These are phyloP conservation scores for Drosophila anomalata DNA, from an alignment of 2,888 invertebrate species.

Conservation along the genomic window DNA sequence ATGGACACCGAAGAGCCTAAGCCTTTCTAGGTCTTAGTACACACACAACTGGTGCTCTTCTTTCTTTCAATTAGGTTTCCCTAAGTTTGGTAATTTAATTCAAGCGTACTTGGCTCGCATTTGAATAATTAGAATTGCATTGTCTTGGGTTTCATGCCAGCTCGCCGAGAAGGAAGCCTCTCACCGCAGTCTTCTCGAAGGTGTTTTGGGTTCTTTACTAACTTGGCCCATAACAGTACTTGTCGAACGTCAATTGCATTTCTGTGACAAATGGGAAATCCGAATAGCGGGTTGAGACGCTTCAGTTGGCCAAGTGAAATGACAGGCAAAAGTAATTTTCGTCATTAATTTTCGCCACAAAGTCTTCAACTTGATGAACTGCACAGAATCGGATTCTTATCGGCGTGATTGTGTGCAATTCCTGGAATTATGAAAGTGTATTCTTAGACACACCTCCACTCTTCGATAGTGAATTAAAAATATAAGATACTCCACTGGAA, in stretches of 20 bases:
- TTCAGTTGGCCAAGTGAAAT: slow-evolving; percentile 10
- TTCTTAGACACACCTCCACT: slow-evolving; percentile 4
- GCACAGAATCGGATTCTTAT: slow-evolving; percentile 27
- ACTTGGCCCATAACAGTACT: slow-evolving; percentile 60
- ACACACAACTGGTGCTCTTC: slow-evolving; percentile 61
- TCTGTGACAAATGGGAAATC: slow-evolving; percentile 13
- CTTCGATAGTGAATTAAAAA: slow-evolving; percentile 11
- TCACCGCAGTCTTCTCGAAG: slow-evolving; percentile 60
- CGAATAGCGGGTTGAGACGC: background rate
- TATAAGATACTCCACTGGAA: background rate
- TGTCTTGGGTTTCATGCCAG: slow-evolving; percentile 63
- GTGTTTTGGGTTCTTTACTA: slow-evolving; percentile 21
- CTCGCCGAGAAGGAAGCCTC: slow-evolving; percentile 51
- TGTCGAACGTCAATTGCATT: slow-evolving; percentile 25
- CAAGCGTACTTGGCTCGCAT: slow-evolving; percentile 65
- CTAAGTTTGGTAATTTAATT: slow-evolving; percentile 71
- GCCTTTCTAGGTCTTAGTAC: slow-evolving; percentile 35
- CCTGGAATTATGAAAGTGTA: slow-evolving; percentile 24
- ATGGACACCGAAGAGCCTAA: slow-evolving; percentile 44
- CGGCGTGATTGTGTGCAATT: slow-evolving; percentile 31
- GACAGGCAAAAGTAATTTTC: slow-evolving; percentile 25
- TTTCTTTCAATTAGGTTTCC: slow-evolving; percentile 54
- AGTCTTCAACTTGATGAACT: slow-evolving; percentile 5
- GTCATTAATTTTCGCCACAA: slow-evolving; percentile 4
- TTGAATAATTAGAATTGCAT: slow-evolving; percentile 78